These are phyloP conservation scores for Prosopocoilus inquinatus DNA, from an alignment of 2,888 invertebrate species.

Conservation along the genomic window DNA sequence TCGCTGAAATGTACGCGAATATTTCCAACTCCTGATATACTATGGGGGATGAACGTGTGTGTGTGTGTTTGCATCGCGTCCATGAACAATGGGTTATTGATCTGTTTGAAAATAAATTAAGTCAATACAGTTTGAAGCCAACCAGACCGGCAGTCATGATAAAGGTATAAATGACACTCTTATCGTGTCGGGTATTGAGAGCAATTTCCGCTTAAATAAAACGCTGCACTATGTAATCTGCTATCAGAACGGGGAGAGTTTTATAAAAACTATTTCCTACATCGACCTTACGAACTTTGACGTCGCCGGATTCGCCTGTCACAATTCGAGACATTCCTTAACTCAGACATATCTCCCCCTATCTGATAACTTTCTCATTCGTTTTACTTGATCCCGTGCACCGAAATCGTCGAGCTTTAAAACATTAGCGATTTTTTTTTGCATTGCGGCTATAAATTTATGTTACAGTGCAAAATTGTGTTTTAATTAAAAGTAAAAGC, in stretches of 20 bases:
- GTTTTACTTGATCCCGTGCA: no score
- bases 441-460: no score
- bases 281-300: slow-evolving; percentile 10
- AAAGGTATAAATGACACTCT: slow-evolving; percentile 1
- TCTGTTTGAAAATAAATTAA: slow-evolving; percentile 4
- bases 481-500: no score
- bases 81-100: slow-evolving; percentile 4
- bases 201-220: slow-evolving; percentile 21
- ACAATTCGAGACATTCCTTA: no score
- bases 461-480: no score
- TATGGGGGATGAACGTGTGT: background rate
- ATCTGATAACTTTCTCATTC: no score
- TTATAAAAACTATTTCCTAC: slow-evolving; percentile 1
- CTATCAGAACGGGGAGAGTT: background rate
- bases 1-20: slow-evolving; percentile 12
- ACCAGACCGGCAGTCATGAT: slow-evolving; percentile 1
- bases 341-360: no score
- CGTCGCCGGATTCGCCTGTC: no score
- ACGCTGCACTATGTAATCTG: slow-evolving; percentile 18
- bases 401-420: no score
- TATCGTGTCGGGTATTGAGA: slow-evolving; percentile 13
- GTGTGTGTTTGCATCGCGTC: background rate
- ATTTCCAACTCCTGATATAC: background rate
- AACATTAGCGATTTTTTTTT: no score
- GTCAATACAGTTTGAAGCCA: slow-evolving; percentile 1